Base-by-base conservation (phyloP, 2,113 vertebrate genomes). In the Corythornis cristatus region DNA sequence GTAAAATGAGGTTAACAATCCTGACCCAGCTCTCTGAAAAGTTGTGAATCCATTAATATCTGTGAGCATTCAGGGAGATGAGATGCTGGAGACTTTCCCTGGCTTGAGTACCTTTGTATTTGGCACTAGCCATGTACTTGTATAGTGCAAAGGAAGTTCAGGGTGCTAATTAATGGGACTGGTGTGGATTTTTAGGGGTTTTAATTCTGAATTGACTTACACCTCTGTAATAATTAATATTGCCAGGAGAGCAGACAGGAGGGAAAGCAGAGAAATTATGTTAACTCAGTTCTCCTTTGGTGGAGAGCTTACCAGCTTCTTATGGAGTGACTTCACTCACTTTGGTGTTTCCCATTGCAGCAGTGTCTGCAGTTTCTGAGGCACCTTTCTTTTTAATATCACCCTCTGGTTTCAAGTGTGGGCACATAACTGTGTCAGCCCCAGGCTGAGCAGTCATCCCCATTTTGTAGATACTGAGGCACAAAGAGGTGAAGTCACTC, bases 201-300 rank as follows among this genome's bases (percentile, higher is more conserved):
- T 93, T 81, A 60, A 48, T 83, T 91, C 83, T 93, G 61, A 90
- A 83, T 13, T 86, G 58, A 81, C 28, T 78, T 76, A 33, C 51
- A 91, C 48, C 74, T 87, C 67, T 81, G 85, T 70, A 79, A 53
- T 90, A 85, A 94, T 82, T 90, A 88, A 80, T 93, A 89, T 45
- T 86, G 56, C 83, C 28, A 57, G 54, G 45, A 83, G 35, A 42
- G 23, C n/a, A 89, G 58, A 50, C n/a, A 75, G 74, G 35, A 87
- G 40, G 64, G 57, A 83, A 88, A 91, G 64, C 40, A 88, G 42
- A 53, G 57, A 91, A 48, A 85, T 72, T 15, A 57, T 73, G 40
- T 73, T 75, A 91, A 88, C 45, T 9, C 40, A 40, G 23, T 68
- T 91, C 62, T 76, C 22, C 35, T 61, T 68, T 72, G 48, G 42